phyloP scores from a whole-genome alignment of 92 coral and sea anemone species.

The Porites divaricata region DNA sequence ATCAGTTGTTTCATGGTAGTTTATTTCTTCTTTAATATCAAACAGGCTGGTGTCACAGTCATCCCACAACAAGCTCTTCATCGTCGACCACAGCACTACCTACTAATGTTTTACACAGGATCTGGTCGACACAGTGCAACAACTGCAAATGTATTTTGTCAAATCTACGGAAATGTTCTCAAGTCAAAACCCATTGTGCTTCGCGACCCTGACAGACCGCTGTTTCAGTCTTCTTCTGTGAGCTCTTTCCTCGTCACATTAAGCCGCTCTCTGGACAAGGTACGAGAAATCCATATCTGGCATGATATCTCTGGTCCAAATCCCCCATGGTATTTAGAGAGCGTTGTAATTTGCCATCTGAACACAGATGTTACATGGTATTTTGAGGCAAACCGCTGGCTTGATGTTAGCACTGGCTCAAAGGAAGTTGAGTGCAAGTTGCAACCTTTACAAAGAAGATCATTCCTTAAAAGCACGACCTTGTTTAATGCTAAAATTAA shows the following conservation, averaged over 20 bases:
- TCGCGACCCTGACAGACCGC: constrained; percentile 74
- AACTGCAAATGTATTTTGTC: constrained; percentile 77
- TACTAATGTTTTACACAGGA: constrained; percentile 78
- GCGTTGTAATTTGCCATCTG: constrained; percentile 68
- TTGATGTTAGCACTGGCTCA: constrained; percentile 60
- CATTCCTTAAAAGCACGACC: constrained; percentile 32
- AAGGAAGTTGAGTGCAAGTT: constrained; percentile 69
- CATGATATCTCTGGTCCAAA: constrained; percentile 76
- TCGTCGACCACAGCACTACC: constrained; percentile 71
- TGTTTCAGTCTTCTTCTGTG: constrained; percentile 65
- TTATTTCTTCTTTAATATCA: not conserved
- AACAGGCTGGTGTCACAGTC: constrained; percentile 70
- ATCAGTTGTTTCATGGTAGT: not conserved
- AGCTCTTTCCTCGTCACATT: constrained; percentile 66
- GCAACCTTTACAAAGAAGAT: constrained; percentile 50
- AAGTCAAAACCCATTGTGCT: constrained; percentile 75
- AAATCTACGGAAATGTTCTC: constrained; percentile 66
- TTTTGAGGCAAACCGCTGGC: constrained; percentile 79
- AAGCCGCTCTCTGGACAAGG: constrained; percentile 63
- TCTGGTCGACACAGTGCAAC: constrained; percentile 79
- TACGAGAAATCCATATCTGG: constrained; percentile 69
- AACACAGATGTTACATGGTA: constrained; percentile 73
- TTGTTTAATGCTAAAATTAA: constrained; percentile 59
- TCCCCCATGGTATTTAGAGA: constrained; percentile 78
- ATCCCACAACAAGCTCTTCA: constrained; percentile 68